Percentiles rank a stretch among this genome's conserved stretches.
phyloP scores from a whole-genome alignment of 2,797 vertebrate species.

The Bryconaethiops microstoma region DNA sequence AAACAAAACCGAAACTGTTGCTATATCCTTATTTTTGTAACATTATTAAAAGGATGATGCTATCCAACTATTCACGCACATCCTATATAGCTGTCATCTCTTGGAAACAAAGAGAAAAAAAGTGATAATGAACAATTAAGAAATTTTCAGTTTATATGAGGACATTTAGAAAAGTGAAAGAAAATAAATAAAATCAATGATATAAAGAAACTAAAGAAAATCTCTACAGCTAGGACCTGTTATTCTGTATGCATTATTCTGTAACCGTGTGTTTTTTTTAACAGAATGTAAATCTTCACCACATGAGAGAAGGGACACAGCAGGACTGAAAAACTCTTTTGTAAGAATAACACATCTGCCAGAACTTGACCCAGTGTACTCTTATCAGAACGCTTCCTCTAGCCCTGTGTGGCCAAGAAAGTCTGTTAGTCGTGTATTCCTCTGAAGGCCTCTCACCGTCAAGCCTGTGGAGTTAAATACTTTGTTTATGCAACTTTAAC shows the following conservation, averaged over 20 bases:
- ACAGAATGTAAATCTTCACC: conserved; percentile 20
- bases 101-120: too few species aligned
- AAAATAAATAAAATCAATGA: too few species aligned
- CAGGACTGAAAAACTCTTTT: neutral
- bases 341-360: conserved; percentile 20
- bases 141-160: too few species aligned
- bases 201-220: neutral
- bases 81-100: too few species aligned
- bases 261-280: conserved; percentile 7
- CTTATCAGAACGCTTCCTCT: conserved; percentile 32
- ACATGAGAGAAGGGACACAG: neutral
- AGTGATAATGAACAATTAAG: too few species aligned
- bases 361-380: conserved; percentile 40
- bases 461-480: conserved; percentile 48
- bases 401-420: conserved; percentile 46
- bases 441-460: conserved; percentile 41
- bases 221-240: neutral
- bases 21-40: too few species aligned
- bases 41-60: too few species aligned
- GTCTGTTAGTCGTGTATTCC: conserved; percentile 34
- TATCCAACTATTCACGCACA: too few species aligned
- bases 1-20: neutral
- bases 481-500: conserved; percentile 67
- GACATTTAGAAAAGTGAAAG: too few species aligned
- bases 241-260: neutral